These are phyloP conservation scores for Nemapogon koenigi DNA, from an alignment of 2,888 invertebrate genomes.

Conservation along the genomic window DNA sequence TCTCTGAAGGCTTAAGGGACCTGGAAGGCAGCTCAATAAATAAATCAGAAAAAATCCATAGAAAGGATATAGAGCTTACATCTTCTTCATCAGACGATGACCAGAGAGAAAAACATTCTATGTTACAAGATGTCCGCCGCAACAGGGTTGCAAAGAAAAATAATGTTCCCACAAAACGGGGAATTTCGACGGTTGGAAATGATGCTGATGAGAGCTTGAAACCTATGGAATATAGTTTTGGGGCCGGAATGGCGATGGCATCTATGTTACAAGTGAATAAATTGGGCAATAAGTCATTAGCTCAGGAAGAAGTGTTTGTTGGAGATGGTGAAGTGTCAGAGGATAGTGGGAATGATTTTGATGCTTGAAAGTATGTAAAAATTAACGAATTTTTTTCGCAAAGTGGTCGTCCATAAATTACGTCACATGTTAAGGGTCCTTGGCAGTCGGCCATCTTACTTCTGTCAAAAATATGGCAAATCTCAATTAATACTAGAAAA, in stretches of 20 bases:
- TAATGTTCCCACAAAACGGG: slow-evolving; percentile 28
- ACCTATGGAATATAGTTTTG: slow-evolving; percentile 54
- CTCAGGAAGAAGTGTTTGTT: slow-evolving; percentile 45
- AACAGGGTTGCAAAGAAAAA: slow-evolving; percentile 39
- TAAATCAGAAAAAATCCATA: slow-evolving; percentile 26
- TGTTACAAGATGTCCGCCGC: slow-evolving; percentile 38
- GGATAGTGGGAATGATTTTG: slow-evolving; percentile 56
- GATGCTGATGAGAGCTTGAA: slow-evolving; percentile 40
- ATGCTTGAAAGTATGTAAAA: too few species aligned
- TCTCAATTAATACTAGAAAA: too few species aligned
- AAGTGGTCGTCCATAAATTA: too few species aligned
- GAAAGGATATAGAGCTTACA: slow-evolving; percentile 38
- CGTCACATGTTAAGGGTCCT: too few species aligned
- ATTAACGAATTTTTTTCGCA: too few species aligned
- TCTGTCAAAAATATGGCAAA: too few species aligned
- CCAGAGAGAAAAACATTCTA: slow-evolving; percentile 24
- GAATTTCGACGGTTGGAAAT: slow-evolving; percentile 23
- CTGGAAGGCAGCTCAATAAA: slow-evolving; percentile 21
- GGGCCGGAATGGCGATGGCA: slow-evolving; percentile 56
- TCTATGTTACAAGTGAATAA: slow-evolving; percentile 43
- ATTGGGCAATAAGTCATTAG: slow-evolving; percentile 28
- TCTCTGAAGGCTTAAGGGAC: slow-evolving; percentile 28
- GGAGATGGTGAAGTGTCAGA: slow-evolving; percentile 51
- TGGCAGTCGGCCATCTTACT: too few species aligned
- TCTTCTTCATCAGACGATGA: slow-evolving; percentile 43